Percentiles rank a stretch among this genome's conserved stretches.
Evolutionary conservation across 1,140 invertebrate species (phyloP).

Genomic region (Rhizoglyphus robini): DNA sequence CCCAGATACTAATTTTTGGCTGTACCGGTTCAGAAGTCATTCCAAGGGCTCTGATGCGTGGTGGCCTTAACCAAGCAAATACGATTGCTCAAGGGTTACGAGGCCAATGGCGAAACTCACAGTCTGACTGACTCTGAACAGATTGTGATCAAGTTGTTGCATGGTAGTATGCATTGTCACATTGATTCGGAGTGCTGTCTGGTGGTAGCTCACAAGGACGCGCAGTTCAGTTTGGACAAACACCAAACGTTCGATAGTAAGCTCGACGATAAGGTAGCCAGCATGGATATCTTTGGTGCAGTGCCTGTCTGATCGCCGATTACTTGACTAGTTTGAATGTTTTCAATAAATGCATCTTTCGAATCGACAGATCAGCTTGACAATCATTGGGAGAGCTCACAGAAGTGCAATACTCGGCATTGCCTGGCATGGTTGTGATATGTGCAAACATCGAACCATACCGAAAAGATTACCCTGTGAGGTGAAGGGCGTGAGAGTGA

Average conservation of each 20-base stretch:
- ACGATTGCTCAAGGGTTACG: not conserved
- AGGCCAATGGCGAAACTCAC: not conserved
- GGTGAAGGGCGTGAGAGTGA: not conserved
- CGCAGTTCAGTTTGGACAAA: not conserved
- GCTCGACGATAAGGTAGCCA: not conserved
- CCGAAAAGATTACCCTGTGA: not conserved
- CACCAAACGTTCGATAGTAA: not conserved
- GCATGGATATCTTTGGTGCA: not conserved
- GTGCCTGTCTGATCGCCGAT: not conserved
- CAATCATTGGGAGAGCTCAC: not conserved
- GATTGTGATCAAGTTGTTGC: not conserved
- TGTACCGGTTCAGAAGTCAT: not conserved
- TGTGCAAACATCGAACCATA: not conserved
- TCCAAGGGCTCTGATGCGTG: not conserved
- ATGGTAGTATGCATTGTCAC: not conserved
- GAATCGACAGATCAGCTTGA: not conserved
- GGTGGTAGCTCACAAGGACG: not conserved
- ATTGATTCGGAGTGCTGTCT: not conserved
- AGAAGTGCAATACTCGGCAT: too few relatives aligned
- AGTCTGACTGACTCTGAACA: not conserved
- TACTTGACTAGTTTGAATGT: too few relatives aligned
- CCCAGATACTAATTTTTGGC: not conserved
- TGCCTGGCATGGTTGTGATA: not conserved
- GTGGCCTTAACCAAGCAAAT: not conserved
- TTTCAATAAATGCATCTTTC: too few relatives aligned